These are phyloP conservation scores for Anthonomus grandis DNA, from an alignment of 1,140 invertebrate species.

Conservation along the genomic window DNA sequence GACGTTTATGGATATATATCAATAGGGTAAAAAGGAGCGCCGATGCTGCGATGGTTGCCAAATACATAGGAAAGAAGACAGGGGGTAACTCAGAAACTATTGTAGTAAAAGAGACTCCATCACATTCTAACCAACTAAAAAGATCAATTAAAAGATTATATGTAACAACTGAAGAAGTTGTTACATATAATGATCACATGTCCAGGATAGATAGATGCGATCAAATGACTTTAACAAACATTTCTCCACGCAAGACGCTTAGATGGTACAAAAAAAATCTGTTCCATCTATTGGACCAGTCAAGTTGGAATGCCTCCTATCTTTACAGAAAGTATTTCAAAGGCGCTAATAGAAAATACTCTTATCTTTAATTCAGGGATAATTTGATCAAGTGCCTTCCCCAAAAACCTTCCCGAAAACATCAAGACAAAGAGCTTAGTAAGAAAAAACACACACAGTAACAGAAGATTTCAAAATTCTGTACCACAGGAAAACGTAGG, in stretches of 20 bases:
- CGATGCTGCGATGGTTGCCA: conserved; percentile 23
- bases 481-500: too few relatives aligned
- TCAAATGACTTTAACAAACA: conserved; percentile 34
- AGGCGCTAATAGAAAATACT: neutral
- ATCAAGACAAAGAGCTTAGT: too few relatives aligned
- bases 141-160: too few relatives aligned
- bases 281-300: neutral
- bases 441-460: too few relatives aligned
- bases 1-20: conserved; percentile 36
- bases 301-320: neutral
- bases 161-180: conserved; percentile 33
- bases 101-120: too few relatives aligned
- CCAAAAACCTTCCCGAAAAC: too few relatives aligned
- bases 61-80: conserved; percentile 23
- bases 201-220: conserved; percentile 29
- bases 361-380: too few relatives aligned
- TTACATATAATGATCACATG: conserved; percentile 28
- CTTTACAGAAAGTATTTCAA: too few relatives aligned
- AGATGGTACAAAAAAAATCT: conserved; percentile 31
- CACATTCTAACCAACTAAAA: too few relatives aligned
- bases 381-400: too few relatives aligned
- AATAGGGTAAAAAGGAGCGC: conserved; percentile 40
- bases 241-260: conserved; percentile 25
- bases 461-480: too few relatives aligned
- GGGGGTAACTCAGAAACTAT: too few relatives aligned